A percentile compares a stretch with the other conserved stretches of the same genome.
These are phyloP conservation scores for Pituophis catenifer DNA, from an alignment of 2,113 vertebrate genomes.

Conservation along the genomic window DNA sequence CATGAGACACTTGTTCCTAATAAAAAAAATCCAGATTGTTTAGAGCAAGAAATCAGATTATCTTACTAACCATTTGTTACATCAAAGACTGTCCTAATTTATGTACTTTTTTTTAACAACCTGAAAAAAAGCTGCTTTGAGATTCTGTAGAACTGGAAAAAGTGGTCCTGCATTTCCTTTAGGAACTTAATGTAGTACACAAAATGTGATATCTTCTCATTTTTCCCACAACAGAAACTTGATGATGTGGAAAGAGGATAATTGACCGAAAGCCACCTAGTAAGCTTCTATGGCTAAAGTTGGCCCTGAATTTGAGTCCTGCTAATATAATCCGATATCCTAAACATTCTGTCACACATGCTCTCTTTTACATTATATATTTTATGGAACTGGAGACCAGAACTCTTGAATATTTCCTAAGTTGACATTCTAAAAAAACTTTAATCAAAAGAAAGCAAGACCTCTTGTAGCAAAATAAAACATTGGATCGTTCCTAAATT, in stretches of 20 bases:
- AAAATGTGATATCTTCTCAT: background rate
- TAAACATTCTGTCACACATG: background rate
- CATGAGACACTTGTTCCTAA: slow-evolving; percentile 76
- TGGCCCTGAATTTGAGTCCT: background rate
- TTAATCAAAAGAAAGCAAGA: background rate
- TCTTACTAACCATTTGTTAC: slow-evolving; percentile 56
- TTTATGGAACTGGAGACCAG: background rate
- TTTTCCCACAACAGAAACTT: background rate
- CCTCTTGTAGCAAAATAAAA: background rate
- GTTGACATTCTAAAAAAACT: background rate
- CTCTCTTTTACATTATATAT: background rate
- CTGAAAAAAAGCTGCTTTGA: slow-evolving; percentile 33
- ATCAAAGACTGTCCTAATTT: slow-evolving; percentile 34
- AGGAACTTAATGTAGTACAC: background rate
- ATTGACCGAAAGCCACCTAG: background rate
- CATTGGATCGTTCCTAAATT: background rate
- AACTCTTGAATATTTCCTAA: background rate
- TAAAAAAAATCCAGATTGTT: slow-evolving; percentile 56
- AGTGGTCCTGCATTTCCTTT: background rate
- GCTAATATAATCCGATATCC: background rate
- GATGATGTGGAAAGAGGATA: background rate
- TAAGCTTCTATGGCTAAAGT: background rate
- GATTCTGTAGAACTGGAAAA: slow-evolving; percentile 18
- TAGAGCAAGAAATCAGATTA: slow-evolving; percentile 64
- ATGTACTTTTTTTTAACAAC: slow-evolving; percentile 22